Base-by-base conservation (phyloP, 2,113 vertebrate species). In the Leiothrix lutea region DNA sequence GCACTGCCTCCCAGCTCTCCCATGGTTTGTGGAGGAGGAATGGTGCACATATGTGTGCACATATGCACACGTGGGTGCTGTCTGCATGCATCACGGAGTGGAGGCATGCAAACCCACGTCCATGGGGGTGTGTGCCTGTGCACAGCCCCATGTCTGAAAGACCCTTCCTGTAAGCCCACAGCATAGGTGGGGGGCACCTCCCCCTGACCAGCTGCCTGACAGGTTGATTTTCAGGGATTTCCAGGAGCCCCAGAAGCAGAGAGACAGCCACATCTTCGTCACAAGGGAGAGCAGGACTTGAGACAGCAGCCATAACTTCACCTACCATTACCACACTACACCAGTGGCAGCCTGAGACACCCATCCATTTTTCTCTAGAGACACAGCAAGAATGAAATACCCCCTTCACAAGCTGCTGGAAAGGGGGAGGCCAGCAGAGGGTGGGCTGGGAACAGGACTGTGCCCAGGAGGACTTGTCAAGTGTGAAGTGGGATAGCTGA, bases 1-100 rank as follows among this genome's bases (percentile, higher is more conserved):
- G 81, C 56, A 26, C 36, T 33, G 45, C 45, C 57, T 60, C 25
- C 8, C 36, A 38, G 33, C 81, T 86, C 79, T 80, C 54, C 71
- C 58, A 1, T 40, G 36, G 47, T 90, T 80, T 77, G 79, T 6
- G 17, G 82, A 58, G 91, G 80, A 92, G 58, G 57, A 61, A 82
- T 11, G 9, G 47, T 56, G 71, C 79, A 73, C 90, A 92, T 92
- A 96, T 86, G 86, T 48, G 31, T 66, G 93, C 65, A 70, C 90
- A 92, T 90, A 94, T 80, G 91, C 66, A 38, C 58, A 57, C 21
- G 79, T 88, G 86, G 85, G 86, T 92, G 92, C 74, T 72, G 65
- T 57, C 72, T 89, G 77, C 11, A 1, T 40, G 42, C 54, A 80
- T 1, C 0, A 35, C 2, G 0, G 42, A 65, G 64, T 19, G 86